Base-by-base conservation (phyloP, 2,113 vertebrate species). In the Pangasianodon gigas region DNA sequence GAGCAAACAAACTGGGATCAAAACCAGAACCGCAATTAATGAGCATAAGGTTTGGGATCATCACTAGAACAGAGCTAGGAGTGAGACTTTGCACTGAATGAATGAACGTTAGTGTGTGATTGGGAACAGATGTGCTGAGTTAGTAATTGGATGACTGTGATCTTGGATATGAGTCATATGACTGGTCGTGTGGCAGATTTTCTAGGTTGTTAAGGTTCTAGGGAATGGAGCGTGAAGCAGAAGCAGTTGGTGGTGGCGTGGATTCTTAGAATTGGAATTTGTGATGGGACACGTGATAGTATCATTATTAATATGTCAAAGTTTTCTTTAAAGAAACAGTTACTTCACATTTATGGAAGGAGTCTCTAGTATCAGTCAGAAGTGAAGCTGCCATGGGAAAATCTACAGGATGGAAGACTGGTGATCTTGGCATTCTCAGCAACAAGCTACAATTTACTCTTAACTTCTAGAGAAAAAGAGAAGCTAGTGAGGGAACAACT, bases 71-170 rank as follows among this genome's bases (percentile, higher is more conserved):
- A 44, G 14, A 26, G 82, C 56, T 60, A 60, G 21, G 37, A n/a
- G 29, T 54, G 48, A 81, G 77, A 51, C 5, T 51, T 81, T 32
- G 48, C 51, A 81, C 79, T 81, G 82, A 41, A 60, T 84, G 8
- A 84, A 58, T 60, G 13, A 60, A 41, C 1, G 19, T 60, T 10
- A 60, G 32, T 58, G 32, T 19, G 32, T 84, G 32, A 41, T 60
- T 44, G 16, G 32, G 19, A 84, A 62, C 82, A 84, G 54, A 84
- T 84, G 82, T 62, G 37, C 37, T 0, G 32, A 60, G 21, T 84
- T 84, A 84, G 21, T 62, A 60, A 60, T 18, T 60, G 32, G 82
- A 60, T 62, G 56, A 44, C 82, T 44, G 82, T 84, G 82, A 84
- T 62, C 41, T 60, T 84, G 56, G 10, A 84, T 62, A 44, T 84